phyloP scores from a whole-genome alignment of 2,797 vertebrate genomes.

The Otolemur crassicaudatus region DNA sequence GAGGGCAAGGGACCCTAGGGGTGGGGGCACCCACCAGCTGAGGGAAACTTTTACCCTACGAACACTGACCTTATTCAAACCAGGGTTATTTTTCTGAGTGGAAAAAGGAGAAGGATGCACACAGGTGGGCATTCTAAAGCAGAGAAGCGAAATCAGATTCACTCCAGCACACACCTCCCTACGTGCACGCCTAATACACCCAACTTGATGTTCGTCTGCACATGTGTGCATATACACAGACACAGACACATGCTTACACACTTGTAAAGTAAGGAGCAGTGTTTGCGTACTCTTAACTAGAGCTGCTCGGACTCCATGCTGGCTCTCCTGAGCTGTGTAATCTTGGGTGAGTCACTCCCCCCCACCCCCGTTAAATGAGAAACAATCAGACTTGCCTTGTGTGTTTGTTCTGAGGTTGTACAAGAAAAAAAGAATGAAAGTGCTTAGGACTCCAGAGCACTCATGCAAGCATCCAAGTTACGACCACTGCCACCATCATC shows the following conservation, averaged over 20 bases:
- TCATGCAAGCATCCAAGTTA: neutral
- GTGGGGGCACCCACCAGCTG: rapidly evolving
- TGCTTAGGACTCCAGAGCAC: neutral
- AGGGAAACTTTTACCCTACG: rapidly evolving
- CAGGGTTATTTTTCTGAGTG: neutral
- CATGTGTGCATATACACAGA: rapidly evolving
- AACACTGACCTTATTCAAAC: neutral
- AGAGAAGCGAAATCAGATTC: neutral
- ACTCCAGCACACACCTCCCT: neutral
- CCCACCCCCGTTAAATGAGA: neutral
- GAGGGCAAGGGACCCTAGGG: neutral
- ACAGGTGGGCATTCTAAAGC: neutral
- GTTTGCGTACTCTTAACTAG: rapidly evolving
- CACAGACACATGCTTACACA: rapidly evolving
- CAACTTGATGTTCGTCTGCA: neutral
- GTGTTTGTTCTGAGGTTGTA: neutral
- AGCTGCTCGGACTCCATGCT: too few relatives aligned
- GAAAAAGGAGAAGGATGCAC: neutral
- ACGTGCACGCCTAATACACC: neutral
- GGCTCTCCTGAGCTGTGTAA: neutral
- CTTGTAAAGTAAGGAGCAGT: rapidly evolving
- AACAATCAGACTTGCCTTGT: neutral
- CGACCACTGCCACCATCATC: neutral
- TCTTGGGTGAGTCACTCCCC: neutral
- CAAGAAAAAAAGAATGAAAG: neutral